phyloP scores from a whole-genome alignment of 1,140 invertebrate species.

The Zaprionus taronus region DNA sequence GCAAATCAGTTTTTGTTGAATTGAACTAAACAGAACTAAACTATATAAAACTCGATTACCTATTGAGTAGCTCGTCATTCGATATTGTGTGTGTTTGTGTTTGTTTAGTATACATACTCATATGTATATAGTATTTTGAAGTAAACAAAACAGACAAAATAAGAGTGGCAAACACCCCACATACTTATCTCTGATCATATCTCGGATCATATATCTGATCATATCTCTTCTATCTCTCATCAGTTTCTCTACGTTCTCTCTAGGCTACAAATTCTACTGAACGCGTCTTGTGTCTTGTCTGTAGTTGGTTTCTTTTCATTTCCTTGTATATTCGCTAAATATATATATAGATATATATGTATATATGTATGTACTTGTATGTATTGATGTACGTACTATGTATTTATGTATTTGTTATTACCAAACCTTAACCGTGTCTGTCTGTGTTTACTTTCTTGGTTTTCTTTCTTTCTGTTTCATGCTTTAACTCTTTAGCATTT shows the following conservation, averaged over 20 bases:
- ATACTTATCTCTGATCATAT: constrained; percentile 3
- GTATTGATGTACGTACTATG: constrained; percentile 65
- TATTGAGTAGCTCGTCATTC: constrained; percentile 54
- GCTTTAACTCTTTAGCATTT: constrained; percentile 77
- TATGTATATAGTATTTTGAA: constrained; percentile 2
- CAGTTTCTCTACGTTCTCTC: constrained; percentile 28
- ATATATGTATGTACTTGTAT: constrained; percentile 49
- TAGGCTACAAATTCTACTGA: constrained; percentile 44
- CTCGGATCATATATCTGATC: background rate
- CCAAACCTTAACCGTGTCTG: constrained; percentile 64
- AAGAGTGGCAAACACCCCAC: constrained; percentile 8
- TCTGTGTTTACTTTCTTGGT: constrained; percentile 3
- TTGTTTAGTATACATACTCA: background rate
- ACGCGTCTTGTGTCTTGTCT: constrained; percentile 38
- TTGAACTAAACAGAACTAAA: constrained; percentile 18
- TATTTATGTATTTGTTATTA: constrained; percentile 48
- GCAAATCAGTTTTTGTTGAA: constrained; percentile 4
- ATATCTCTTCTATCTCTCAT: constrained; percentile 6
- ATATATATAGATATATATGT: constrained; percentile 51
- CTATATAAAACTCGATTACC: constrained; percentile 36
- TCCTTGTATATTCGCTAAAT: constrained; percentile 74
- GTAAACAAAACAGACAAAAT: constrained; percentile 3
- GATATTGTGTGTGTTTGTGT: background rate
- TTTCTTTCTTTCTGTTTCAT: background rate
- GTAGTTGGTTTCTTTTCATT: constrained; percentile 26